Conservation (phyloP, 1,140 invertebrate genomes). For the Holcopasites calliopsidis region DNA sequence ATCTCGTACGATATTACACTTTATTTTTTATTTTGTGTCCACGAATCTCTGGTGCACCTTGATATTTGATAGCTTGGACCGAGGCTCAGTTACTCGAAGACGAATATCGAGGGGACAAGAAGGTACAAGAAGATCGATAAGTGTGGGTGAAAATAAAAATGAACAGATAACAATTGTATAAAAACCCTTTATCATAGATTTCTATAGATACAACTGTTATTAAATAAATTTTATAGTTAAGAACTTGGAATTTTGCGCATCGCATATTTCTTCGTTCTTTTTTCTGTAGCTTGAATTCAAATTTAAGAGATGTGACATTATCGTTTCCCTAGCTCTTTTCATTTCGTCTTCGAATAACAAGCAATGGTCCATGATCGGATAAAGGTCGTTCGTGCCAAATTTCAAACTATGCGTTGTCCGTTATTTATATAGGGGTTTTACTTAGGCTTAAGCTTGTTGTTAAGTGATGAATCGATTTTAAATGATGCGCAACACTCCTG, state of each 20-base stretch:
- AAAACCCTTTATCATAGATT: conserved; percentile 1
- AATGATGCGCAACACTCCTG: conserved; percentile 3
- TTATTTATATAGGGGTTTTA: conserved; percentile 37
- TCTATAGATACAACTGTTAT: neutral
- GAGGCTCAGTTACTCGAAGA: conserved; percentile 18
- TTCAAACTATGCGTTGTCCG: conserved; percentile 23
- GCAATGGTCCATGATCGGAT: neutral
- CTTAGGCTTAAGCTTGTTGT: conserved; percentile 56
- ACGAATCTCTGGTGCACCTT: neutral
- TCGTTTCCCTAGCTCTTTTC: too few species aligned
- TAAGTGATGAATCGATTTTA: conserved; percentile 46
- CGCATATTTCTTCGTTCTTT: neutral
- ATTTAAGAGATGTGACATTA: too few species aligned
- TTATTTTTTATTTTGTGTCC: conserved; percentile 8
- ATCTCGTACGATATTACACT: conserved; percentile 33
- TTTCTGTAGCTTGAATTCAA: neutral
- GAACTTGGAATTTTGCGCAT: neutral
- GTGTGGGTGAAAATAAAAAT: neutral
- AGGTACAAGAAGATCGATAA: too few species aligned
- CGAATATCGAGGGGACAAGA: neutral
- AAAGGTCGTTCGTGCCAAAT: conserved; percentile 46
- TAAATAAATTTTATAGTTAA: too few species aligned
- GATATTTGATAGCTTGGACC: neutral
- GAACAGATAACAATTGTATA: neutral
- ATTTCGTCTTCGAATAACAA: conserved; percentile 15